A percentile compares a stretch with the other conserved stretches of the same genome.
These are phyloP conservation scores for Calidris pugnax DNA, from an alignment of 2,113 vertebrate species.

Conservation along the genomic window DNA sequence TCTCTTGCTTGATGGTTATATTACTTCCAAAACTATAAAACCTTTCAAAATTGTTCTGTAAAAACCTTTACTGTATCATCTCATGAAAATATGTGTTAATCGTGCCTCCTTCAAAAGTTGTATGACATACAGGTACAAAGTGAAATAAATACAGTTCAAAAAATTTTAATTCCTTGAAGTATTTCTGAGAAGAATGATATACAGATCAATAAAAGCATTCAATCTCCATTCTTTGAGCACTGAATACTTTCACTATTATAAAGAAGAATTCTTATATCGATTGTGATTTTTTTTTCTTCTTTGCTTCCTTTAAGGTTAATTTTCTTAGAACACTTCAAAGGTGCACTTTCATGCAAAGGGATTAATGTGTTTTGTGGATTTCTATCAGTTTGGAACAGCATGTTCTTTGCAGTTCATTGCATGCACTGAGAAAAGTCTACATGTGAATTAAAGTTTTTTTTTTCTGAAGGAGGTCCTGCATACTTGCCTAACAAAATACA, in stretches of 20 bases:
- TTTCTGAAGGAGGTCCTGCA: constrained; percentile 16
- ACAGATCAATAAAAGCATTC: background rate
- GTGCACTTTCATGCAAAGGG: background rate
- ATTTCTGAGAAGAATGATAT: background rate
- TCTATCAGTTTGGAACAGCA: background rate
- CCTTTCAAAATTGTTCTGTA: background rate
- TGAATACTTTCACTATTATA: background rate
- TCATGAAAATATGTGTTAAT: background rate
- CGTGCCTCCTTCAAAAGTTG: background rate
- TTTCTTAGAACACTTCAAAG: background rate
- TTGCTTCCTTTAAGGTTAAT: background rate
- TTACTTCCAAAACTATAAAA: background rate
- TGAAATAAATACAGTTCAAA: background rate
- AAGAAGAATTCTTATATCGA: background rate
- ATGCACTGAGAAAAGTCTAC: background rate
- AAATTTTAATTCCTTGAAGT: background rate
- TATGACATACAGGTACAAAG: background rate
- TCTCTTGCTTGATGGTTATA: background rate
- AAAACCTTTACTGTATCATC: background rate
- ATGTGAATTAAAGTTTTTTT: background rate
- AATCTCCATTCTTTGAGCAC: background rate
- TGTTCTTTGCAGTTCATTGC: background rate
- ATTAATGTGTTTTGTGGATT: background rate
- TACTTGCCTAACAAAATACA: constrained; percentile 60
- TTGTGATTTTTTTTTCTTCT: background rate